A percentile compares a stretch with the other conserved stretches of the same genome.
These are phyloP conservation scores for Aphyosemion australe DNA, from an alignment of 2,113 vertebrate species.

Conservation along the genomic window DNA sequence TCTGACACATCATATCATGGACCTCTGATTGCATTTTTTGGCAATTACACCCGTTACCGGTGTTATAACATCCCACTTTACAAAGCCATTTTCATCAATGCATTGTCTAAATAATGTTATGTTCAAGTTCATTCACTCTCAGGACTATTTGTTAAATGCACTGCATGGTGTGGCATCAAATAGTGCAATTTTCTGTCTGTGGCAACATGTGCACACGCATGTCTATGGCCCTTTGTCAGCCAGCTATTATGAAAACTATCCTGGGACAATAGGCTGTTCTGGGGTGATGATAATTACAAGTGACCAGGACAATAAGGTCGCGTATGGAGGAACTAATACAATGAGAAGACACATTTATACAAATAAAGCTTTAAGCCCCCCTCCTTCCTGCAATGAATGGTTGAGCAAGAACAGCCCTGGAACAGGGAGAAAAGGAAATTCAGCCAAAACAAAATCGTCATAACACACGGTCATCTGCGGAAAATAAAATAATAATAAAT, in stretches of 20 bases:
- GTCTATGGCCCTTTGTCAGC: slow-evolving; percentile 54
- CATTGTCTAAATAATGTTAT: neutral
- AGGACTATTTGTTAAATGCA: slow-evolving; percentile 9
- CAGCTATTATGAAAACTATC: slow-evolving; percentile 69
- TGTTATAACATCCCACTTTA: neutral
- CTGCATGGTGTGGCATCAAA: slow-evolving; percentile 28
- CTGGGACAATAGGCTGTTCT: slow-evolving; percentile 72
- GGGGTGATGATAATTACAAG: slow-evolving; percentile 76
- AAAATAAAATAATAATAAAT: neutral
- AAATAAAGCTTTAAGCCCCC: slow-evolving; percentile 57
- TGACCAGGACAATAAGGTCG: slow-evolving; percentile 74
- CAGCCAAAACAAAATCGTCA: slow-evolving; percentile 56
- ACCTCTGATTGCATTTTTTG: neutral
- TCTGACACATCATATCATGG: slow-evolving; percentile 13
- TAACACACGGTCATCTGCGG: slow-evolving; percentile 8
- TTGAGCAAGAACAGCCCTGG: slow-evolving; percentile 32
- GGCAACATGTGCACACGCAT: slow-evolving; percentile 37
- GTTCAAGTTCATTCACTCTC: neutral
- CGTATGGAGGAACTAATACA: slow-evolving; percentile 71
- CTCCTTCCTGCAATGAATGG: slow-evolving; percentile 35
- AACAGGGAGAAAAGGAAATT: slow-evolving; percentile 22
- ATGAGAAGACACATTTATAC: slow-evolving; percentile 73
- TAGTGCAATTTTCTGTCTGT: slow-evolving; percentile 40
- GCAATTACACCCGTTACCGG: neutral
- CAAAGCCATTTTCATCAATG: neutral